These are phyloP conservation scores for Drosophila rubida DNA, from an alignment of 2,888 invertebrate species.

Conservation along the genomic window DNA sequence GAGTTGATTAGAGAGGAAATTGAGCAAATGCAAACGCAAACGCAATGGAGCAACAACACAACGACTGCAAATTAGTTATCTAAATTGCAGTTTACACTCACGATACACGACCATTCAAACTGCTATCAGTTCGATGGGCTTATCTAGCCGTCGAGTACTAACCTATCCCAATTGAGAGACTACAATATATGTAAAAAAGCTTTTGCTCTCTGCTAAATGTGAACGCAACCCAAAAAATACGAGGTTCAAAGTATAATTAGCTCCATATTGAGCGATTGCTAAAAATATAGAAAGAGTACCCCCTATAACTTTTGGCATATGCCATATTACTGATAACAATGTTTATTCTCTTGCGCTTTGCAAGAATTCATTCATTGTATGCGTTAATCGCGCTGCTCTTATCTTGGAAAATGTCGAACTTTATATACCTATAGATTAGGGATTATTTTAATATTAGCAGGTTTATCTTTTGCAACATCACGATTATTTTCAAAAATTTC, in stretches of 20 bases:
- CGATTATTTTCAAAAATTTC: neutral
- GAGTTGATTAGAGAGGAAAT: slow-evolving; percentile 77
- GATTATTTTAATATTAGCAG: neutral
- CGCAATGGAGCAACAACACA: slow-evolving; percentile 35
- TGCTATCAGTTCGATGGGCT: neutral
- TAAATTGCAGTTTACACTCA: neutral
- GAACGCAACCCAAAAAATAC: neutral
- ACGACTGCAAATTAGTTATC: slow-evolving; percentile 19
- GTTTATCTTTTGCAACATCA: slow-evolving; percentile 3
- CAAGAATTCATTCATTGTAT: slow-evolving; percentile 3
- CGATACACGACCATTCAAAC: neutral
- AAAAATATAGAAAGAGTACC: neutral
- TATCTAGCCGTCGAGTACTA: neutral
- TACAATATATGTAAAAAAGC: too few relatives aligned
- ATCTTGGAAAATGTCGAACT: neutral
- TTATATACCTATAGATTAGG: neutral
- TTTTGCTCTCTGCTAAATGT: too few relatives aligned
- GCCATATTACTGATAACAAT: neutral
- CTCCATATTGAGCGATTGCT: neutral
- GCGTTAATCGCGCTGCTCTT: neutral
- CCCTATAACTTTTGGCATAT: neutral
- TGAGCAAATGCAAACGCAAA: slow-evolving; percentile 47
- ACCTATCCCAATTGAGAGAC: neutral
- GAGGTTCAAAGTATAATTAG: neutral
- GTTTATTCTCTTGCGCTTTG: neutral